These are phyloP conservation scores for Coleophora flavipennella DNA, from an alignment of 2,888 invertebrate species.

Conservation along the genomic window DNA sequence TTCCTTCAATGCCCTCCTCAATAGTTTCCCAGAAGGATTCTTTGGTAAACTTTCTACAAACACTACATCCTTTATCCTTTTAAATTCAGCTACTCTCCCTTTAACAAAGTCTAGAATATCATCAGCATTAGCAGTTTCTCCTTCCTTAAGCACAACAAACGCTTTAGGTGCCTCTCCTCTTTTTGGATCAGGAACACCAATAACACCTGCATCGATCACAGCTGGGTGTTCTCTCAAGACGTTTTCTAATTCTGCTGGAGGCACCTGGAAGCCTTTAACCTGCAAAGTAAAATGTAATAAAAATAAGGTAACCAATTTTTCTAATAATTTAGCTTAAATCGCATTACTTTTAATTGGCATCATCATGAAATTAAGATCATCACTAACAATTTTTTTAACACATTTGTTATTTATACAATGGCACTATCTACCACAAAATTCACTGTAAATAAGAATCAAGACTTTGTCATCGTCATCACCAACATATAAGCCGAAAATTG, in stretches of 20 bases:
- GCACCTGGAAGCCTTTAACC: conserved; percentile 78
- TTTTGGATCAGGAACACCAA: conserved; percentile 76
- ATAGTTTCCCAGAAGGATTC: conserved; percentile 79
- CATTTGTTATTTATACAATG: too few relatives aligned
- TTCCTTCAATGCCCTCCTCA: conserved; percentile 67
- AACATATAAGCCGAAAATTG: too few relatives aligned
- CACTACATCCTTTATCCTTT: conserved; percentile 74
- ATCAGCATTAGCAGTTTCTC: conserved; percentile 42
- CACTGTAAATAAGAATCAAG: too few relatives aligned
- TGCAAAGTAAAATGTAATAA: conserved; percentile 31
- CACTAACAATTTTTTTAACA: too few relatives aligned
- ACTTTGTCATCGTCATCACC: too few relatives aligned
- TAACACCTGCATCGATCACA: conserved; percentile 82
- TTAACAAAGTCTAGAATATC: conserved; percentile 74
- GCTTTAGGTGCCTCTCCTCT: conserved; percentile 81
- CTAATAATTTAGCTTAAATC: too few relatives aligned
- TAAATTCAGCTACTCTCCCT: conserved; percentile 78
- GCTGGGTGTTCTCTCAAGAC: conserved; percentile 76
- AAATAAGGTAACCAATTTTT: too few relatives aligned
- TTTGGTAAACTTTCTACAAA: conserved; percentile 77
- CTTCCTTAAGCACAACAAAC: conserved; percentile 70
- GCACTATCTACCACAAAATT: too few relatives aligned
- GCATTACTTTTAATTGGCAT: too few relatives aligned
- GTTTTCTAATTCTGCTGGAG: conserved; percentile 86
- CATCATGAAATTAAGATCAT: too few relatives aligned